Conservation (phyloP, 2,113 vertebrate genomes). For the Corythaixoides concolor region DNA sequence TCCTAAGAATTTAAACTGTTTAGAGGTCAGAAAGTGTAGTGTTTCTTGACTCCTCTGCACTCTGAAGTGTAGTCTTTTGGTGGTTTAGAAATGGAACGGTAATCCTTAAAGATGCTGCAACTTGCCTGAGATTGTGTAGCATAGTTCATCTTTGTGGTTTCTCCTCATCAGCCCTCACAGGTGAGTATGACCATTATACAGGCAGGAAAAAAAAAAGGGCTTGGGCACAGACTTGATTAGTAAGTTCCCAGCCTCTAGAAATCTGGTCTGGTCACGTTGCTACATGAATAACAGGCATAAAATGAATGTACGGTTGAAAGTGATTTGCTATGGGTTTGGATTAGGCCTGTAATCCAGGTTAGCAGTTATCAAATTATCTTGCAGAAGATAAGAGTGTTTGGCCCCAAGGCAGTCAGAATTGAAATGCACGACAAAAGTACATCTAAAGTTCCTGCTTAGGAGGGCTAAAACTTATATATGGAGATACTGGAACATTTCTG, state of each 20-base stretch:
- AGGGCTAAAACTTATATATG: neutral
- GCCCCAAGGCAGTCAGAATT: neutral
- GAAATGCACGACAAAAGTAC: neutral
- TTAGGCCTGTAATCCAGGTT: conserved; percentile 34
- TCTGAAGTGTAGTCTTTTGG: neutral
- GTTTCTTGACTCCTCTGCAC: neutral
- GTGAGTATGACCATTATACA: conserved; percentile 6
- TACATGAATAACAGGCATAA: conserved; percentile 12
- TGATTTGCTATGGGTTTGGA: conserved; percentile 30
- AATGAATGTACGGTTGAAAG: neutral
- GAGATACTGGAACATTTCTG: neutral
- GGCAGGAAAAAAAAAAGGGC: neutral
- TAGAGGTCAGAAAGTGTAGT: neutral
- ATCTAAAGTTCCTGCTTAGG: neutral
- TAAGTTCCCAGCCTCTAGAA: conserved; percentile 9
- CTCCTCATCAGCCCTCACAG: neutral
- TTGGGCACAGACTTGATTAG: conserved; percentile 1
- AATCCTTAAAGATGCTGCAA: conserved; percentile 32
- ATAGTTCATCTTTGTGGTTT: conserved; percentile 20
- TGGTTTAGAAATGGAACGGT: neutral
- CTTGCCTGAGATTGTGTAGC: conserved; percentile 15
- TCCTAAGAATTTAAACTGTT: neutral
- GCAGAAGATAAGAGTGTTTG: conserved; percentile 1
- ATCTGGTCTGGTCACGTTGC: conserved; percentile 3
- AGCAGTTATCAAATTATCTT: conserved; percentile 13